Evolutionary conservation across 2,797 vertebrate species (phyloP), one percentile per base, ranked within the genome.

Genomic region (Graptemys geographica): DNA sequence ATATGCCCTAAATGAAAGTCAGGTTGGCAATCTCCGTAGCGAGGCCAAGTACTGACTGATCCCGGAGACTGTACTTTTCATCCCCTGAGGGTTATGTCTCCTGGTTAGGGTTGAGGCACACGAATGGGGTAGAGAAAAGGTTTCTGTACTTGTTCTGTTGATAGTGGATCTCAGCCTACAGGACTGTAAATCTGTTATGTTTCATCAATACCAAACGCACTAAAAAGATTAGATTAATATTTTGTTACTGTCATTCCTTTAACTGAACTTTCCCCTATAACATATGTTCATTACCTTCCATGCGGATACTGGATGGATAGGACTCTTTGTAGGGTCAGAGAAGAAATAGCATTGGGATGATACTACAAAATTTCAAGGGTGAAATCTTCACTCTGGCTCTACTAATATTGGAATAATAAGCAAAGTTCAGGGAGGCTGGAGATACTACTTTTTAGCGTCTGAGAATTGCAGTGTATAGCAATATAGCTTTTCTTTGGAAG

Each of bases 351-450:
- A 31, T 52, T 10, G 57, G 27, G 94, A 65, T 57, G 80, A 88
- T 85, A 76, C 83, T 95, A 2, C 83, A 18, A 11, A 90, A 83
- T 47, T 52, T 21, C 56, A 83, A 57, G 72, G 87, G 18, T 41
- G 4, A 95, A 94, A 93, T 87, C 65, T 57, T 94, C 78, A 55
- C 56, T 82, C 25, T 49, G 44, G 74, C 28, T 15, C 41, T 47
- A 25, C 21, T 72, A 72, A 49, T 25, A 9, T 25, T 0, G 0
- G 53, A 83, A 83, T 76, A 80, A 80, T 8, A 33, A 8, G 13
- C 2, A 4, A 3, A 79, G 2, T 44, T 92, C 23, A 25, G 0
- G 4, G 47, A 31, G 57, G 76, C 6, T 23, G 13, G 31, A 79
- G 47, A 12, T 83, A 81, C 44, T 74, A 80, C 81, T 2, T n/a